Conservation (phyloP, 1,140 invertebrate genomes). For the Alviniconcha marisindica region DNA sequence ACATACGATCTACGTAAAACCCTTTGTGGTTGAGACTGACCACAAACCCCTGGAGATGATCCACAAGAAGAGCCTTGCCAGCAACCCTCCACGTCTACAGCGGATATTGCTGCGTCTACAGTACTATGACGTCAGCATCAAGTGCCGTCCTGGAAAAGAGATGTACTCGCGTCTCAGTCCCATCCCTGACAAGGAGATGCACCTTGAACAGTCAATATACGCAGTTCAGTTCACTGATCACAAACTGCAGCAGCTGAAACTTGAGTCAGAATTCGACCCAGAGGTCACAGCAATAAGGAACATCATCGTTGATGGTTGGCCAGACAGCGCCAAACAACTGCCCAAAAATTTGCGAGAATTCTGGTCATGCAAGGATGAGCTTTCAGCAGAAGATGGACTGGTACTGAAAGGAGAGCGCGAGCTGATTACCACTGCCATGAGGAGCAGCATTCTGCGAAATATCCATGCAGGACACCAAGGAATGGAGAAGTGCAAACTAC, state of each 20-base stretch:
- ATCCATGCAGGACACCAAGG: no score
- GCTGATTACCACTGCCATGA: no score
- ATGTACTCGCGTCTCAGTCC: conserved; percentile 61
- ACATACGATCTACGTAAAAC: conserved; percentile 54
- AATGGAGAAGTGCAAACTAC: no score
- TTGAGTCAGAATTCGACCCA: background rate
- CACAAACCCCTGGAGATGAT: conserved; percentile 73
- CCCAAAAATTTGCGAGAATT: no score
- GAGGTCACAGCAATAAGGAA: background rate
- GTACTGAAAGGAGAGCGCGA: no score
- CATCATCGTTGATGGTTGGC: background rate
- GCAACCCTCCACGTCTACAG: conserved; percentile 67
- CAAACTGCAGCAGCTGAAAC: background rate
- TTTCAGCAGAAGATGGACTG: no score
- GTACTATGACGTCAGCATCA: conserved; percentile 74
- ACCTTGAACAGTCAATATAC: background rate
- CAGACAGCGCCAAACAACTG: background rate
- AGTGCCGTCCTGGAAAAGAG: conserved; percentile 72
- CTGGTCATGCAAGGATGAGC: no score
- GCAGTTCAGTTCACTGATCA: background rate
- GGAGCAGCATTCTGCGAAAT: no score
- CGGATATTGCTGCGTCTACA: conserved; percentile 72
- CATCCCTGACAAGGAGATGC: background rate
- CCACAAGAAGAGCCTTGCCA: conserved; percentile 66
- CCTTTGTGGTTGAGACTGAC: conserved; percentile 60